Evolutionary conservation across 1,140 invertebrate genomes (phyloP).

Genomic region (Grapholita molesta): DNA sequence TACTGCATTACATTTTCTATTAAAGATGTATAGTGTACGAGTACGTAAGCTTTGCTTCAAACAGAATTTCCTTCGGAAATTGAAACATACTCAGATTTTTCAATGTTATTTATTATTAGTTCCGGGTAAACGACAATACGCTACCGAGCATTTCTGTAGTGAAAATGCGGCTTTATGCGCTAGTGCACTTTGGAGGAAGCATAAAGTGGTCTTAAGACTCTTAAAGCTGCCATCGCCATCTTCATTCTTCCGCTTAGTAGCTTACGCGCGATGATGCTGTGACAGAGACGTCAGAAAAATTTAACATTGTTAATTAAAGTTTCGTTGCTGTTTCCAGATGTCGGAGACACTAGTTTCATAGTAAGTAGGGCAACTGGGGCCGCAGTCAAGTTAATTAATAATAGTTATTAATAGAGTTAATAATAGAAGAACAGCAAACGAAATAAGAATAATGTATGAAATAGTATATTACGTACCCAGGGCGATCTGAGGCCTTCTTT

Average conservation of each 20-base stretch:
- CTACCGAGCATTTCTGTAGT: slow-evolving; percentile 15
- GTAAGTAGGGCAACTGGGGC: no score
- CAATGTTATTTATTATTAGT: slow-evolving; percentile 1
- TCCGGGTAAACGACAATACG: background rate
- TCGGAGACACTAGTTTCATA: no score
- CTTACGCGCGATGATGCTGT: background rate
- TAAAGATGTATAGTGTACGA: no score
- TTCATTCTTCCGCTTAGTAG: slow-evolving; percentile 4
- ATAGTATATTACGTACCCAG: no score
- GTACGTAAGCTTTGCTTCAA: no score
- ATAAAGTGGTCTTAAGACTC: slow-evolving; percentile 42
- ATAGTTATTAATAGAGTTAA: no score
- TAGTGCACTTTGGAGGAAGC: slow-evolving; percentile 39
- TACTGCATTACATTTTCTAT: background rate
- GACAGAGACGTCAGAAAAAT: background rate
- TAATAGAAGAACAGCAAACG: no score
- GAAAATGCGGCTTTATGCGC: slow-evolving; percentile 43
- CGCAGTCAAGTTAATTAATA: no score
- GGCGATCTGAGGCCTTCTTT: no score
- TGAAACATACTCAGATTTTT: background rate
- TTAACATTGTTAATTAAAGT: background rate
- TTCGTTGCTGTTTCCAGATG: no score
- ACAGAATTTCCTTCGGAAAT: background rate
- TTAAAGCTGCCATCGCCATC: slow-evolving; percentile 25
- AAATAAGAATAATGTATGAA: no score